Evolutionary conservation across 1,140 invertebrate species (phyloP), one percentile per base, ranked within the genome.

Genomic region (Zaprionus gabonicus): DNA sequence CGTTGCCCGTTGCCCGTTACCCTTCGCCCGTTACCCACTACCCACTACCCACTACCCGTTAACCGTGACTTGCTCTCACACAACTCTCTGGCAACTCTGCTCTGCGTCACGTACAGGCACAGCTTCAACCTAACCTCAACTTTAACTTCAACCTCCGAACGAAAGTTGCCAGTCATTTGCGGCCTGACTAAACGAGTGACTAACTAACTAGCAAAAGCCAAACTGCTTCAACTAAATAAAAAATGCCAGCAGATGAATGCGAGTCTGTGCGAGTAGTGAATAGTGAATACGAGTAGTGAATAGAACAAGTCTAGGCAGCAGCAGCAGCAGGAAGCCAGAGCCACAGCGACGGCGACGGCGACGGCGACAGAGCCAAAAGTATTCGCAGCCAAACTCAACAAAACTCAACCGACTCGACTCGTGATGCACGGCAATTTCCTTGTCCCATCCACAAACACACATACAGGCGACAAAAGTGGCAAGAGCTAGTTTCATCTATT

Each of bases 151-250:
- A 53, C 79, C 53, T 70, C 49, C 13, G 15, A 49, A 49, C 44
- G 17, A 23, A 70, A 67, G 53, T 68, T 81, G 41, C 67, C 81
- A 76, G 76, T 82, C 82, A 80, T 86, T 73, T 79, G 71, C 71
- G 71, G 60, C 76, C 76, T 38, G 67, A 76, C 78, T 75, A 38
- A 55, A 59, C 58, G 65, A 46, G 59, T 71, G 55, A 73, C 64
- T 57, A 62, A 68, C 76, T 76, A 70, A 78, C 71, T 13, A 51
- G 46, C 46, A 51, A 23, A 74, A 78, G 70, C 49, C 38, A 59
- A 31, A 41, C 71, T 13, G 74, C 44, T 31, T 62, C 56, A 86
- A 85, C 75, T 75, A 79, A 82, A 82, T 86, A 36, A 64, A 57
- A 71, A 64, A 71, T 17, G 36, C 57, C 64, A 51, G 20, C 34